Evolutionary conservation across 2,113 vertebrate genomes (phyloP), one percentile per base, ranked within the genome.

Genomic region (Hypomesus transpacificus): DNA sequence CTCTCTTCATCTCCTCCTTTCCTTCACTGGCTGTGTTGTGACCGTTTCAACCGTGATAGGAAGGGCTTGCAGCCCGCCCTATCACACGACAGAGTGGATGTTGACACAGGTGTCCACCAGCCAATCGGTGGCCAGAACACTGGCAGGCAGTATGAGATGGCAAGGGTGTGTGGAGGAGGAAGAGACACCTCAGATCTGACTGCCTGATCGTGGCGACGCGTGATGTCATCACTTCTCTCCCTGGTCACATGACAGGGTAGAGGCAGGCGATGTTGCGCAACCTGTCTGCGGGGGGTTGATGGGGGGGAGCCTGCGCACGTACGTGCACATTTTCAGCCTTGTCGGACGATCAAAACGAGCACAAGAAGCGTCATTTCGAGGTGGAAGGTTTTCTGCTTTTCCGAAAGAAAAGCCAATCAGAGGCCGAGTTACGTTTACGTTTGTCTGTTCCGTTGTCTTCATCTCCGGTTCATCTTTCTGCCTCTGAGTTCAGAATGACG

Each of bases 271-370:
- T 52, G 63, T 69, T 51, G 16, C 52, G 4, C 56, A 21, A 57
- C 66, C 53, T 54, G 34, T 66, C 21, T 16, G 13, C 24, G 68
- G 73, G 71, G 69, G 66, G n/a, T 71, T 68, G n/a, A 16, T 9
- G 24, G 68, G 76, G 70, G 66, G n/a, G 71, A 62, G 22, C 69
- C 16, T 66, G 79, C 73, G 83, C 79, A 64, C 26, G 14, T 66
- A 60, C 7, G 70, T 75, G 78, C 81, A 78, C 77, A 74, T 75
- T 68, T 46, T 94, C 93, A 91, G 94, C 88, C 90, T 94, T 93
- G 91, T 89, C 91, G 92, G 92, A 88, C 90, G 87, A 90, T 81
- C 79, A 92, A 93, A 87, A 92, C 94, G 95, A 97, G 94, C 94
- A 96, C 94, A 97, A 95, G 76, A 77, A 94, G 91, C 95, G 95